Base-by-base conservation (phyloP, 2,888 invertebrate species). In the Leucoma salicis region DNA sequence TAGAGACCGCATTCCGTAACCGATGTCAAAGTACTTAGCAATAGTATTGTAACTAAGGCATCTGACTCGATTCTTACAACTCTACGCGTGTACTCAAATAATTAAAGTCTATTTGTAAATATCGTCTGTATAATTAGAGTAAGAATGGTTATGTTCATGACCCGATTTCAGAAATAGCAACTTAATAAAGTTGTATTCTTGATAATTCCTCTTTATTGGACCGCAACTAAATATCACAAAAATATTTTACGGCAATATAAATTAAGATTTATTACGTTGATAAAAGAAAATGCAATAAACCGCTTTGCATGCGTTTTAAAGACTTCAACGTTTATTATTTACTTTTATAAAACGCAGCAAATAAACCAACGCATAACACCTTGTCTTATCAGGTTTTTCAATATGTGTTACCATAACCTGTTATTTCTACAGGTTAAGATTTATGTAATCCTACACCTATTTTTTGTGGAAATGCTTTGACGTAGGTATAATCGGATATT, bases 11-110 rank as follows among this genome's bases (percentile, higher is more conserved):
- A 87, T 87, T 85, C 87, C 79, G 63, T 53, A 66, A 70, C 67
- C 77, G 76, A 80, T 82, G 85, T 81, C 85, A 78, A 76, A 81
- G 76, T 79, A 82, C 74, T 80, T 75, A 75, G 68, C 68, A 65
- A 55, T 57, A 50, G 61, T 62, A 55, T 53, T 57, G 42, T 45
- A 56, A 42, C 28, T 43, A 44, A 44, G 33, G 45, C 41, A 53
- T 43, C 46, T 56, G 65, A 63, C 56, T 65, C 58, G n/a, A 56
- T 42, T 49, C 39, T 14, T 51, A 53, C 48, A 13, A 12, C 46
- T 32, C 21, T 24, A 48, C 32, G 34, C 47, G 47, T 49, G 44
- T 40, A 50, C 51, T 47, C 47, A 43, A 53, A 42, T 57, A 61
- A 66, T 63, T 63, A 57, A n/a, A n/a, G 58, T 57, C 51, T 60